Percentiles rank a stretch among this genome's conserved stretches.
These are phyloP conservation scores for Ischnus inquisitorius DNA, from an alignment of 2,888 invertebrate genomes.

Conservation along the genomic window DNA sequence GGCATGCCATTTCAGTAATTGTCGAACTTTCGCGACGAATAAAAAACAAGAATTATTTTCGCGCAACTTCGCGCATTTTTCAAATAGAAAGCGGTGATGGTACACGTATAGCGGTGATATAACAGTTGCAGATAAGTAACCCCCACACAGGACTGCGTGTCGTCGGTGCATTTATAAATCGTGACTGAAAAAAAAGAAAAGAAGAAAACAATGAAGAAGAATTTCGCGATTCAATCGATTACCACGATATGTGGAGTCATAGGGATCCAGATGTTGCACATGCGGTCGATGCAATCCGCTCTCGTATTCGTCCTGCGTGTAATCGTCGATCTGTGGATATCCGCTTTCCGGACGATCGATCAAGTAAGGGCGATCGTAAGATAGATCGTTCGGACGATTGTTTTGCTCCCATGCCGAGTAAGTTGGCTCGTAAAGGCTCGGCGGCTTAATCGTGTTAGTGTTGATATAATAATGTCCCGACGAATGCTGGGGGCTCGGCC, in stretches of 20 bases:
- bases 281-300: slow-evolving; percentile 82
- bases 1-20: background rate
- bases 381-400: slow-evolving; percentile 75
- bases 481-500: slow-evolving; percentile 51
- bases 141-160: slow-evolving; percentile 23
- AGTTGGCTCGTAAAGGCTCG: slow-evolving; percentile 67
- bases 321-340: slow-evolving; percentile 76
- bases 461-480: slow-evolving; percentile 57
- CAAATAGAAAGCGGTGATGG: slow-evolving; percentile 36
- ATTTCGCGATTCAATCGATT: slow-evolving; percentile 73
- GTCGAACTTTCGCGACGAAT: background rate
- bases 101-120: slow-evolving; percentile 18
- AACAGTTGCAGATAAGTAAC: slow-evolving; percentile 1
- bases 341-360: slow-evolving; percentile 84
- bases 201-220: no score
- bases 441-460: slow-evolving; percentile 66
- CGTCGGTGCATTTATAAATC: slow-evolving; percentile 46
- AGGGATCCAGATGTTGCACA: slow-evolving; percentile 77
- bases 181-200: slow-evolving; percentile 1
- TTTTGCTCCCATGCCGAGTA: slow-evolving; percentile 75
- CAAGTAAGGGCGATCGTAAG: slow-evolving; percentile 78
- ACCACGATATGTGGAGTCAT: slow-evolving; percentile 83
- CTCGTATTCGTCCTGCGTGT: slow-evolving; percentile 82
- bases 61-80: slow-evolving; percentile 4
- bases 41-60: background rate